Evolutionary conservation across 2,888 invertebrate species (phyloP), one percentile per base, ranked within the genome.

Genomic region (Celastrina argiolus): DNA sequence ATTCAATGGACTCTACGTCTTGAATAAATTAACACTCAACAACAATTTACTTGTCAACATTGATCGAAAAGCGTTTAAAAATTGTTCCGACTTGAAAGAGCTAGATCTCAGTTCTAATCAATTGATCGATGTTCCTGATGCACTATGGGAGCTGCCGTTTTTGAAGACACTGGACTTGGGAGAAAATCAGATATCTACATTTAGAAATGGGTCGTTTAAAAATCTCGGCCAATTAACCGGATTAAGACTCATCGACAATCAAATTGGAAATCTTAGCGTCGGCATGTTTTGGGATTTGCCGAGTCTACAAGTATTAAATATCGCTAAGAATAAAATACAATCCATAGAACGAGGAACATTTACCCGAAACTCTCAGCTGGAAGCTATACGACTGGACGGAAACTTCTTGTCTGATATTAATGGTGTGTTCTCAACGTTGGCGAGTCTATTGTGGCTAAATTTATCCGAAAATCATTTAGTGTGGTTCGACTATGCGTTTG

Each of bases 401-500:
- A 98, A 98, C 85, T 96, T 95, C 81, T 92, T 98, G 74, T 94
- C 96, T 63, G 97, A 97, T 81, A 96, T 98, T 78, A 97, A 97
- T 85, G 97, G 97, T 16, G 96, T 97, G 69, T 96, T 97, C 81
- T 95, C 97, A 41, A 95, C 96, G 68, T 92, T 98, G 34, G 94
- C 95, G n/a, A 96, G 95, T 73, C 92, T 98, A 69, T 88, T 97
- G 78, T 96, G 97, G 95, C 90, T 98, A 68, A 97, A 97, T 87
- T 92, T 97, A 65, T 97, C 97, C 51, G 96, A 97, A 89, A 97
- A 97, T 92, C 96, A 96, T 89, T 92, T 98, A 78, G 95, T 96
- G 74, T 97, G 97, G 96, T 97, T 98, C 86, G 97, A 97, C 85
- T 97, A 97, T 82, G 97, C 97, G 66, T 96, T 97, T 83, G 95